Conservation (phyloP, 2,113 vertebrate genomes). For the Actinemys pallida region DNA sequence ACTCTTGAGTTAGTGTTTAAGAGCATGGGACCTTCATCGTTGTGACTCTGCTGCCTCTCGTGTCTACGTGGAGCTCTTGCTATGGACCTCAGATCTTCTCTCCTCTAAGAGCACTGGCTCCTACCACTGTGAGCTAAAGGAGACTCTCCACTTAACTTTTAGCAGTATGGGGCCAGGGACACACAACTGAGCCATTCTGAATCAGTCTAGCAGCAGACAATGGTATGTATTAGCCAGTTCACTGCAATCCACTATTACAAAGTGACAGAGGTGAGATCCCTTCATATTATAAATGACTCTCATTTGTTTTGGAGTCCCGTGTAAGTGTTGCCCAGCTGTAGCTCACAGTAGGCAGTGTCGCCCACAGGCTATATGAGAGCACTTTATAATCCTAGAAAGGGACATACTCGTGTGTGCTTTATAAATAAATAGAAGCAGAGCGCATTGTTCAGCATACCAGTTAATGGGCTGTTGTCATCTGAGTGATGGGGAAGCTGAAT, state of each 20-base stretch:
- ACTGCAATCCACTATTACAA: neutral
- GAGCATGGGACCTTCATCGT: neutral
- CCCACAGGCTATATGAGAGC: neutral
- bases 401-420: neutral
- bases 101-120: neutral
- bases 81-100: neutral
- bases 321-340: neutral
- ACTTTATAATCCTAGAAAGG: neutral
- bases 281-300: neutral
- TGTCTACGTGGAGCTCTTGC: neutral
- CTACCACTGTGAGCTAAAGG: neutral
- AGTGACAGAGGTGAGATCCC: neutral
- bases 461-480: neutral
- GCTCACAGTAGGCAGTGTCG: neutral
- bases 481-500: neutral
- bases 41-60: neutral
- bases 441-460: neutral
- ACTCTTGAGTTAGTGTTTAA: neutral
- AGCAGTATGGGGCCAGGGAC: neutral
- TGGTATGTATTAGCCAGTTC: neutral
- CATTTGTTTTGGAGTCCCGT: neutral
- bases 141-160: neutral
- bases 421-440: neutral
- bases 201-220: neutral
- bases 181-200: neutral